Conservation (phyloP, 2,888 invertebrate genomes). For the Nebria brevicollis region DNA sequence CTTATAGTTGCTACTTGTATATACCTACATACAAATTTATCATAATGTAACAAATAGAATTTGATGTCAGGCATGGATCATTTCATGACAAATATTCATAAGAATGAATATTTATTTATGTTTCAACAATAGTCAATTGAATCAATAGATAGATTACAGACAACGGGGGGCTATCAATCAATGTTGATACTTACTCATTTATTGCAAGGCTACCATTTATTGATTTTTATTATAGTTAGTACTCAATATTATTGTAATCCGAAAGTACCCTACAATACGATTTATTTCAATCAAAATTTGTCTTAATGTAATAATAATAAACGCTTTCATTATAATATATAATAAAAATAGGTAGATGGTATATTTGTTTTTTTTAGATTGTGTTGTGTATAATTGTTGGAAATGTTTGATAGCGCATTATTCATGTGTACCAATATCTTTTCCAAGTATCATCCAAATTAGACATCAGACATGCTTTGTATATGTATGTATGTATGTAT, state of each 20-base stretch:
- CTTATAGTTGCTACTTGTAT: too few species aligned
- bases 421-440: not conserved
- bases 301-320: too few species aligned
- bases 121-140: not conserved
- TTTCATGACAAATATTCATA: not conserved
- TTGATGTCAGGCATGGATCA: not conserved
- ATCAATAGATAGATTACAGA: not conserved
- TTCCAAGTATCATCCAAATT: not conserved
- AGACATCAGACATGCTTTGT: not conserved
- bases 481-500: not conserved
- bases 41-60: not conserved
- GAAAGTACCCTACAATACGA: too few species aligned
- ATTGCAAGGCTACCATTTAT: too few species aligned
- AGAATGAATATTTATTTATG: not conserved
- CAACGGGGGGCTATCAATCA: not conserved
- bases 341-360: too few species aligned
- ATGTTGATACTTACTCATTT: not conserved
- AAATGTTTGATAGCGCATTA: not conserved
- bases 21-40: not conserved
- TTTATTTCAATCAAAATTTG: too few species aligned
- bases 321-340: too few species aligned
- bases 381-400: not conserved
- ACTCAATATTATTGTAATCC: too few species aligned
- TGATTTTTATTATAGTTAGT: too few species aligned
- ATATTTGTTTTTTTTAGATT: too few species aligned